phyloP scores from a whole-genome alignment of 2,797 vertebrate species.

The Pseudochirops cupreus region DNA sequence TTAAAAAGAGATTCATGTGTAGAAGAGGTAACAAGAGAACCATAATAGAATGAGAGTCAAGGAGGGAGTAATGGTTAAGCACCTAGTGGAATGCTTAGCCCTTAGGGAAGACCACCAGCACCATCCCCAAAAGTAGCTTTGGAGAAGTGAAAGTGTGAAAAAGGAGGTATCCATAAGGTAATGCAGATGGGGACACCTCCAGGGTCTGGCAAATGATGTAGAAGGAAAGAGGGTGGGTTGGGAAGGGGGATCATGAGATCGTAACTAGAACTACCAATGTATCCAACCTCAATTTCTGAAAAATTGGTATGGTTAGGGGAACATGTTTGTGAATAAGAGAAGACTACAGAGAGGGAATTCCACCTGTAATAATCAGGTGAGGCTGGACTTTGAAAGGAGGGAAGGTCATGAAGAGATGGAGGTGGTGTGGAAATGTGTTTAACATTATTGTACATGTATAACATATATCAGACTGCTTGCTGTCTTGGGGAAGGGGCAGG shows the following conservation, averaged over 20 bases:
- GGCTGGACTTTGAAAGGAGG: not conserved
- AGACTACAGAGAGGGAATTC: constrained; percentile 24
- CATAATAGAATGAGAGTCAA: no score
- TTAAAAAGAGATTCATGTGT: no score
- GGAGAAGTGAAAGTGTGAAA: not conserved
- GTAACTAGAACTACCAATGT: constrained; percentile 45
- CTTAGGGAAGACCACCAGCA: no score
- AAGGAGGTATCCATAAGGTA: constrained; percentile 28
- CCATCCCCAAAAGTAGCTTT: no score
- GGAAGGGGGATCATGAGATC: no score
- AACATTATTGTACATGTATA: no score
- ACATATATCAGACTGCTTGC: no score
- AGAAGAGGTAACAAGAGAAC: no score
- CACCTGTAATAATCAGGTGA: not conserved
- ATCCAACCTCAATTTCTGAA: constrained; percentile 51
- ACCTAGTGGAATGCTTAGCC: no score
- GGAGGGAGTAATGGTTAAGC: no score
- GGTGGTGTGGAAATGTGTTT: no score
- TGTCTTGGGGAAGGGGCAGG: no score
- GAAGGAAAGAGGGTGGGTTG: not conserved
- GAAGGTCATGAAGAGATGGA: not conserved
- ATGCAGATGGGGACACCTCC: constrained; percentile 29
- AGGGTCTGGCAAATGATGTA: constrained; percentile 20
- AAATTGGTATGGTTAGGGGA: constrained; percentile 55
- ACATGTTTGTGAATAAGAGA: constrained; percentile 58